Evolutionary conservation across 2,113 vertebrate genomes (phyloP), one percentile per base, ranked within the genome.

Genomic region (Vulpes lagopus): DNA sequence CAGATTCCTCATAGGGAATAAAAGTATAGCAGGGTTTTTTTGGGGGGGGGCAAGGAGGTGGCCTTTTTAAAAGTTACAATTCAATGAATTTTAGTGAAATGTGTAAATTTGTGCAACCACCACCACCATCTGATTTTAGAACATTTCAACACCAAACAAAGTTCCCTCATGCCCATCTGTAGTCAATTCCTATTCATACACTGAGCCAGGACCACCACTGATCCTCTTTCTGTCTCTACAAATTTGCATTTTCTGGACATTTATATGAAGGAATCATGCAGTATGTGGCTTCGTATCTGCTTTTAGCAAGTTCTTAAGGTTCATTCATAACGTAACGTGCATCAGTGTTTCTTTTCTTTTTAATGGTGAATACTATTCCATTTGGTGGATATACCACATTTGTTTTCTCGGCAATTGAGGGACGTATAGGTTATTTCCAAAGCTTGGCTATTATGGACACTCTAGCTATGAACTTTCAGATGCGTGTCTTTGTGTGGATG

Each of bases 21-120:
- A 57, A 51, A 20, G 38, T 53, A 2, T 62, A 27, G 65, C 79
- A 59, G 30, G 35, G n/a, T 60, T 20, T 67, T 78, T 5, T 65
- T 64, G 14, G 49, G 4, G 73, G 12, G 25, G 15, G 74, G 23
- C 14, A 10, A 5, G 32, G 20, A 9, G 15, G 43, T 78, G 74
- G 19, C 5, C 27, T 35, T 67, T 86, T n/a, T 80, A 60, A 78
- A 65, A 65, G 67, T 82, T 67, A 78, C 8, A 59, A 30, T 62
- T 86, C 11, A 81, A 69, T 74, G 30, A 76, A 51, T 84, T 92
- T 92, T 96, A 53, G 69, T 51, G 57, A 81, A 89, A 59, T 84
- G 15, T 55, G 51, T 51, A 76, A 53, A 84, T 79, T 51, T 86
- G 38, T 57, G 8, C 35, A 80, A 53, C 20, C 49, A 78, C 49